Conservation (phyloP, 2,888 invertebrate species). For the Heliconius hortense region DNA sequence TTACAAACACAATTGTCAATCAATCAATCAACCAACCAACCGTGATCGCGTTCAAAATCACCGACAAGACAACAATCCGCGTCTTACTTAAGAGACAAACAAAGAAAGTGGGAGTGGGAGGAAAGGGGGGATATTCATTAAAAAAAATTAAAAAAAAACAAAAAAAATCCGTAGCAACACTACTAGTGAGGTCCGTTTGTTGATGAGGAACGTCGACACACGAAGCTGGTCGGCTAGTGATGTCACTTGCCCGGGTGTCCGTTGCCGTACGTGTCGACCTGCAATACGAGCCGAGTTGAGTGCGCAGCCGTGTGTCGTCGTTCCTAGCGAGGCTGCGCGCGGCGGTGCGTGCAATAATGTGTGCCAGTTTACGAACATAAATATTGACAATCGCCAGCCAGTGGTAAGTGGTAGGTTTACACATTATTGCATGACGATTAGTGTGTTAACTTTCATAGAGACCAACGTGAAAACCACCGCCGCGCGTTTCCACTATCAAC, state of each 20-base stretch:
- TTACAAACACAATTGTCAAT: slow-evolving; percentile 38
- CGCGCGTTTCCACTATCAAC: slow-evolving; percentile 56
- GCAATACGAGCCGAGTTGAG: slow-evolving; percentile 71
- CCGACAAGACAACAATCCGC: slow-evolving; percentile 1
- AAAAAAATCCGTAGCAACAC: slow-evolving; percentile 54
- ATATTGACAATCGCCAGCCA: background rate
- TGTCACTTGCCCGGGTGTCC: slow-evolving; percentile 73
- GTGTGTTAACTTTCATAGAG: slow-evolving; percentile 34
- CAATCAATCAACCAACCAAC: slow-evolving; percentile 37
- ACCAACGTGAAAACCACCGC: slow-evolving; percentile 52
- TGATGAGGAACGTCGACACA: slow-evolving; percentile 80
- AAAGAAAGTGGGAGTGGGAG: background rate
- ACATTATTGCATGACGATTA: slow-evolving; percentile 37
- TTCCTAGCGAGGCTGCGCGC: slow-evolving; percentile 68
- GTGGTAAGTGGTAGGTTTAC: slow-evolving; percentile 20
- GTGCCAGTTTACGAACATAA: background rate
- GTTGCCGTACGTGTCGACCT: slow-evolving; percentile 73
- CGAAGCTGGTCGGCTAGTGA: slow-evolving; percentile 58
- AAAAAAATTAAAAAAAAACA: slow-evolving; percentile 35
- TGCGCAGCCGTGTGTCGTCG: slow-evolving; percentile 79
- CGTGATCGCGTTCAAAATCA: slow-evolving; percentile 18
- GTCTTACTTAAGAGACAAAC: background rate
- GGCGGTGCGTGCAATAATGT: slow-evolving; percentile 40
- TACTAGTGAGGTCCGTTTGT: slow-evolving; percentile 80
- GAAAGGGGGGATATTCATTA: background rate